Base-by-base conservation (phyloP, 53 echinoderm and acorn worm genomes). In the Echinarachnius parma region DNA sequence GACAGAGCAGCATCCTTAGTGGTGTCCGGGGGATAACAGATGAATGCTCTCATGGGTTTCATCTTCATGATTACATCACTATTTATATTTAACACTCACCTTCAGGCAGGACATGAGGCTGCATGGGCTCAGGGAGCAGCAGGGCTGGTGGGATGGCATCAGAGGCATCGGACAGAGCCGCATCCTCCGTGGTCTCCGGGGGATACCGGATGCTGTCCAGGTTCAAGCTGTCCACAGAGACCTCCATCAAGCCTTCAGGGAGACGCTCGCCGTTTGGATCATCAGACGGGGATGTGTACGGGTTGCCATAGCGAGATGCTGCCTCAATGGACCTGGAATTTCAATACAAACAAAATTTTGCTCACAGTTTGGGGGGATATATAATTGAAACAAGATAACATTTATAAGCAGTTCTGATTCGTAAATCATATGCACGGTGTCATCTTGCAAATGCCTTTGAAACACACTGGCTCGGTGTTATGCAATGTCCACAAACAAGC, bases 71-170 rank as follows among this genome's bases (percentile, higher is more conserved):
- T n/a, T n/a, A n/a, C n/a, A n/a, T n/a, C n/a, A n/a, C n/a, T n/a
- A n/a, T n/a, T n/a, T n/a, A n/a, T n/a, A n/a, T n/a, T n/a, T n/a
- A n/a, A 62, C 9, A 15, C 11, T 11, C 56, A 28, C 68, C 89
- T 77, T 84, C 84, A 19, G 77, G 84, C 2, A 84, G 49, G 21
- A 89, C 77, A 5, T 79, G 60, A 0, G 89, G 89, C 78, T 89
- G 80, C 62, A 89, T 58, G 24, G 89, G 89, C 46, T 89, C 89
- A 5, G 89, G 89, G 31, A 89, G 81, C 14, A 60, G 47, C 19
- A 20, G 15, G 11, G 84, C 57, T 11, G 86, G 79, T 13, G 85
- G 74, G 52, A 47, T 25, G 56, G 65, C 58, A 16, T 59, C 67
- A 0, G 48, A 75, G 28, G 62, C 59, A 25, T 64, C 60, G 53